Conservation (phyloP, 2,113 vertebrate species). For the Gallinago paraguaiae region DNA sequence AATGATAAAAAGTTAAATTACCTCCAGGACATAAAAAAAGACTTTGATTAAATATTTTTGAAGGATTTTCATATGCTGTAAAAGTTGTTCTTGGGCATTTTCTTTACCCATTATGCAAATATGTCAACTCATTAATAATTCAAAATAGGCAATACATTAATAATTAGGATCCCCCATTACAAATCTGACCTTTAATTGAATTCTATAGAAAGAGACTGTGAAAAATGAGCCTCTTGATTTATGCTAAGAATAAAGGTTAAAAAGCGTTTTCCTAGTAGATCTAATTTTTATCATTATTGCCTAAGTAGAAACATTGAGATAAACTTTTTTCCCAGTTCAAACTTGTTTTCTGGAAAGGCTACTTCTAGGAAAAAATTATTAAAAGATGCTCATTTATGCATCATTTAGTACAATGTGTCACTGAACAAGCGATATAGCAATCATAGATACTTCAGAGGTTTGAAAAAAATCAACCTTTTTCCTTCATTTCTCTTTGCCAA, state of each 20-base stretch:
- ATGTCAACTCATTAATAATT: slow-evolving; percentile 80
- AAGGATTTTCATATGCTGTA: slow-evolving; percentile 45
- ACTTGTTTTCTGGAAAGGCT: background rate
- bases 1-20: slow-evolving; percentile 26
- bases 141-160: slow-evolving; percentile 81
- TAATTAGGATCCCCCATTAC: slow-evolving; percentile 81
- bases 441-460: background rate
- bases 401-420: background rate
- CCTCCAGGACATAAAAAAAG: background rate
- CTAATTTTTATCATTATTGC: slow-evolving; percentile 59
- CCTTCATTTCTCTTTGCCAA: slow-evolving; percentile 24
- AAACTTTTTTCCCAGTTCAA: background rate
- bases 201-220: slow-evolving; percentile 79
- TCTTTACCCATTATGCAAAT: slow-evolving; percentile 82
- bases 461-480: background rate
- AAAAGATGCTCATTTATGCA: background rate
- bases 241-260: slow-evolving; percentile 82
- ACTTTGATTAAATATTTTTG: slow-evolving; percentile 54
- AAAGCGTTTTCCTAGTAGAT: slow-evolving; percentile 71
- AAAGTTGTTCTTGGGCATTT: slow-evolving; percentile 76
- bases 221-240: slow-evolving; percentile 83
- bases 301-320: background rate
- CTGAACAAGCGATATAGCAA: background rate
- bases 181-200: slow-evolving; percentile 86
- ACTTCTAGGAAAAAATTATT: background rate